phyloP scores from a whole-genome alignment of 2,797 vertebrate species.

The Cossypha dichroa region DNA sequence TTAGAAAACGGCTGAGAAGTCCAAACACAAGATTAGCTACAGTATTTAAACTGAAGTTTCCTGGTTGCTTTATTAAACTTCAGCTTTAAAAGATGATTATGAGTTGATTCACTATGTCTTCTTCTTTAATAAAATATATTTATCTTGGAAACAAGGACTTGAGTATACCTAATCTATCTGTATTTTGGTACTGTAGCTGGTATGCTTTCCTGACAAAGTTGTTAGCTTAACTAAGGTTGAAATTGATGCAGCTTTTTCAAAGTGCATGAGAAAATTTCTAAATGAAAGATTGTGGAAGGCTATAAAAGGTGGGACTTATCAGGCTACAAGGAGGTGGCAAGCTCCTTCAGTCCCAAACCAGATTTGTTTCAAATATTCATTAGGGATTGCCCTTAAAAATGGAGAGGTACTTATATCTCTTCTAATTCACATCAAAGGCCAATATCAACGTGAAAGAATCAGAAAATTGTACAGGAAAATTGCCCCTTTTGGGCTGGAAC shows the following conservation, averaged over 20 bases:
- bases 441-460: accelerated
- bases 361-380: not conserved
- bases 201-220: not conserved
- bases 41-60: not conserved
- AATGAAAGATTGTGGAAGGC: not conserved
- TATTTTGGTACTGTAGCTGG: not conserved
- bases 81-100: not conserved
- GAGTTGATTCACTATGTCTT: not conserved
- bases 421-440: not conserved
- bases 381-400: not conserved
- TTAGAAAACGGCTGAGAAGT: not conserved
- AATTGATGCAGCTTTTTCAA: not conserved
- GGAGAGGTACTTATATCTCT: not conserved
- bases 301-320: not conserved
- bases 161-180: not conserved
- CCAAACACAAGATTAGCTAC: not conserved
- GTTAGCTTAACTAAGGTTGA: not conserved
- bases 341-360: not conserved
- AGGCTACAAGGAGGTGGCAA: not conserved
- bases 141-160: not conserved
- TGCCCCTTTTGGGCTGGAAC: not conserved
- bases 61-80: not conserved
- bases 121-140: not conserved
- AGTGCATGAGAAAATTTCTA: not conserved
- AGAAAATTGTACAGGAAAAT: not conserved